These are phyloP conservation scores for Naja naja DNA, from an alignment of 2,113 vertebrate genomes.

Conservation along the genomic window DNA sequence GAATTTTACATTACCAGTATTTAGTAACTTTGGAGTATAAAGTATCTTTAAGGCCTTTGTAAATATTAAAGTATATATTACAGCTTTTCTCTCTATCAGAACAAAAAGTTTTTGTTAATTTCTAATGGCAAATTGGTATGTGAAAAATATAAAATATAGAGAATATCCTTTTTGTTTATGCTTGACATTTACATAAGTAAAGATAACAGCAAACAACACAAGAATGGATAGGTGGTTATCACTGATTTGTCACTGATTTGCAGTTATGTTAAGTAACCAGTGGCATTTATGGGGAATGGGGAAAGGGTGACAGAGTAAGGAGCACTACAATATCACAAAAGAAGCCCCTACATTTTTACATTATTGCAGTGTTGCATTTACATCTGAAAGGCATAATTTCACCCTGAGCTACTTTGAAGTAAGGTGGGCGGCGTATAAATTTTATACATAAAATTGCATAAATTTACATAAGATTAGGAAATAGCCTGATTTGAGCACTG, in stretches of 20 bases:
- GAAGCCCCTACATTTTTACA: background rate
- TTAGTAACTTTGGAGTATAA: background rate
- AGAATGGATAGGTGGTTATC: background rate
- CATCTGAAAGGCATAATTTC: background rate
- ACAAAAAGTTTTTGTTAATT: background rate
- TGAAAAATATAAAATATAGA: background rate
- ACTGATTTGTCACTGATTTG: background rate
- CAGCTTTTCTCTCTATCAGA: background rate
- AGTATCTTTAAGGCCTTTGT: background rate
- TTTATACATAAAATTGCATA: background rate
- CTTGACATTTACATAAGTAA: background rate
- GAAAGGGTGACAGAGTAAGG: background rate
- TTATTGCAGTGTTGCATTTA: background rate
- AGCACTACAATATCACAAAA: background rate
- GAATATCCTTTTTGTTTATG: background rate
- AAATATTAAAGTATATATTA: background rate
- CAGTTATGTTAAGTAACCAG: background rate
- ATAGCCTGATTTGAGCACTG: background rate
- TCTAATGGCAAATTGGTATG: background rate
- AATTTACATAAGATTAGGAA: background rate
- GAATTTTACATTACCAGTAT: background rate
- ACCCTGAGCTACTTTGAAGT: background rate
- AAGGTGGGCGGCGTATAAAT: background rate
- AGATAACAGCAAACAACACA: background rate
- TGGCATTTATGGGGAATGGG: background rate